phyloP scores from a whole-genome alignment of 2,797 vertebrate genomes.

The Hemitrygon akajei region DNA sequence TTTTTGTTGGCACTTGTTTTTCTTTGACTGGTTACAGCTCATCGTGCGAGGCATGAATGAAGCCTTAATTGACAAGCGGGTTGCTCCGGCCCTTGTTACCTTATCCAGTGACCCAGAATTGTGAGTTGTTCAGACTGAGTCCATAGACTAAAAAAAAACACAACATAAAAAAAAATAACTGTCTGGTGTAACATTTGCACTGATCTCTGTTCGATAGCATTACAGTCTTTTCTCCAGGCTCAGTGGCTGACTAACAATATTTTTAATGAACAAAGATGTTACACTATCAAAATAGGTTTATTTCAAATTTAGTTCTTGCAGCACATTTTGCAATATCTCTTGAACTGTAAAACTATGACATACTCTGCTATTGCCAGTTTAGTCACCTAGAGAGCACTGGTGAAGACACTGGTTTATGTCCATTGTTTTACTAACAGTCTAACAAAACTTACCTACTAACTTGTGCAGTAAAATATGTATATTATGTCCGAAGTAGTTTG shows the following conservation, averaged over 20 bases:
- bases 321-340: not conserved
- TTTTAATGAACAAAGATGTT: not conserved
- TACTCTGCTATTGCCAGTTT: not conserved
- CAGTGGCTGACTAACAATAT: not conserved
- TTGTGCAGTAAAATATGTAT: not conserved
- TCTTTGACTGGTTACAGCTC: constrained; percentile 89
- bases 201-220: constrained; percentile 18
- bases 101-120: constrained; percentile 99
- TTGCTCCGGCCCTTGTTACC: constrained; percentile 97
- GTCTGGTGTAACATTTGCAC: not conserved
- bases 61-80: constrained; percentile 98
- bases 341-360: not conserved
- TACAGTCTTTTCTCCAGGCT: not conserved
- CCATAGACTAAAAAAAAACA: constrained; percentile 49
- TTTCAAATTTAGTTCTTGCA: not conserved
- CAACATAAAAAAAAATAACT: not conserved
- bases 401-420: not conserved
- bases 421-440: not conserved
- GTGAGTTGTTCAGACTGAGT: constrained; percentile 82
- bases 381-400: not conserved
- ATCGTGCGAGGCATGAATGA: constrained; percentile 97
- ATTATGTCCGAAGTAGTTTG: not conserved
- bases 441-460: constrained; percentile 35
- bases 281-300: not conserved
- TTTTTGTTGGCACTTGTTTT: constrained; percentile 60